Conservation (phyloP, 1,140 invertebrate genomes). For the Batillaria attramentaria region DNA sequence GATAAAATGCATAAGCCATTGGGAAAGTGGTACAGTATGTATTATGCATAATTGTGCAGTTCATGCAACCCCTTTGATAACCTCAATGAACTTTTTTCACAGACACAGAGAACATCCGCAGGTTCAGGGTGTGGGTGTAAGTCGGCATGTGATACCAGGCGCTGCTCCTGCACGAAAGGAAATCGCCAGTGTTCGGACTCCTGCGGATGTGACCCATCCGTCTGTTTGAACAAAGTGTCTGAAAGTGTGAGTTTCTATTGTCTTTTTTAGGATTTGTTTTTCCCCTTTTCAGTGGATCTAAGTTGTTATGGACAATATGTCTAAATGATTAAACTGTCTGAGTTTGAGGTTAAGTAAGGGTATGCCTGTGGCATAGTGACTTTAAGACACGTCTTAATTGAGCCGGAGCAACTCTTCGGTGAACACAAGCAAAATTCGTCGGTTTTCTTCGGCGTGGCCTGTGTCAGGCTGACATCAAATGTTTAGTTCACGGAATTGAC, state of each 20-base stretch:
- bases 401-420: not conserved
- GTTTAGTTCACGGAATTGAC: too few species aligned
- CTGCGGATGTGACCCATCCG: slow-evolving; percentile 37
- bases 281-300: not conserved
- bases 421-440: too few species aligned
- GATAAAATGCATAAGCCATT: not conserved
- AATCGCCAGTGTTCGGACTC: slow-evolving; percentile 27
- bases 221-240: slow-evolving; percentile 38
- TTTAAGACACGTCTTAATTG: not conserved
- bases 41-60: not conserved
- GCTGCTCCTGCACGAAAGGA: slow-evolving; percentile 44
- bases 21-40: not conserved
- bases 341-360: not conserved
- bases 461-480: too few species aligned
- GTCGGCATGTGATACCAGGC: slow-evolving; percentile 38
- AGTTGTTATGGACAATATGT: too few species aligned
- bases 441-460: too few species aligned
- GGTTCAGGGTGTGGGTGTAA: slow-evolving; percentile 43
- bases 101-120: not conserved
- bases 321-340: not conserved
- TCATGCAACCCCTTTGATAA: not conserved
- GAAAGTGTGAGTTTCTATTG: slow-evolving; percentile 20
- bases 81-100: not conserved
- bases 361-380: not conserved
- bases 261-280: slow-evolving; percentile 20